Base-by-base conservation (phyloP, 2,797 vertebrate genomes). In the Perodicticus potto region DNA sequence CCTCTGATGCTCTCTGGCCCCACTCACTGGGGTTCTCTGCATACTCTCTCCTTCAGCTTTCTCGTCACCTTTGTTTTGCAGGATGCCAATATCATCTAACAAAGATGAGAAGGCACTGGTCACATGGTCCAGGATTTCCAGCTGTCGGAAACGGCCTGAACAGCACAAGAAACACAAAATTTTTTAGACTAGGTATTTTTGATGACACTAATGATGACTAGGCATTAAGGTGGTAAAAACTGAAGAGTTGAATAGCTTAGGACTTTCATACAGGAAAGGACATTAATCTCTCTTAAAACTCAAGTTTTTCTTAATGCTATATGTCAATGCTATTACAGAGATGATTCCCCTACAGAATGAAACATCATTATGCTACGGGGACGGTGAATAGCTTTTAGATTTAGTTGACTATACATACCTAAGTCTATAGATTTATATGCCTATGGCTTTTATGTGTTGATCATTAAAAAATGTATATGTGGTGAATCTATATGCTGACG, bases 61-160 rank as follows among this genome's bases (percentile, higher is more conserved):
- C 7, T 59, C 6, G 0, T 95, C 69, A 25, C 72, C 69, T 14
- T 69, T 72, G 73, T 88, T 97, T 78, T 95, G 95, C 23, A 94
- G 65, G 74, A 45, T 97, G 96, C 80, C 97, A 77, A 98, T 27
- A 0, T 97, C 3, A 0, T 82, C 95, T 89, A 99, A 94, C 97
- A 99, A 97, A 83, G 98, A 98, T 0, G 98, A 98, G 95, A 99
- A 99, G 2, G 98, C 98, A 9, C 96, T 99, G 4, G 99, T 98
- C 65, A 99, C 98, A 0, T 98, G 98, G 96, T 99, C 98, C 76
- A 99, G 97, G 82, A 99, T 98, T 97, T 98, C 93, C 4, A 99
- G 94, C 92, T 99, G 99, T 93, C 80, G 97, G 94, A 99, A 99
- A 92, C 98, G 98, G 97, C 98, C 99, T 99, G 76, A 92, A n/a